phyloP scores from a whole-genome alignment of 1,140 invertebrate genomes.

The Drosophila lowei region DNA sequence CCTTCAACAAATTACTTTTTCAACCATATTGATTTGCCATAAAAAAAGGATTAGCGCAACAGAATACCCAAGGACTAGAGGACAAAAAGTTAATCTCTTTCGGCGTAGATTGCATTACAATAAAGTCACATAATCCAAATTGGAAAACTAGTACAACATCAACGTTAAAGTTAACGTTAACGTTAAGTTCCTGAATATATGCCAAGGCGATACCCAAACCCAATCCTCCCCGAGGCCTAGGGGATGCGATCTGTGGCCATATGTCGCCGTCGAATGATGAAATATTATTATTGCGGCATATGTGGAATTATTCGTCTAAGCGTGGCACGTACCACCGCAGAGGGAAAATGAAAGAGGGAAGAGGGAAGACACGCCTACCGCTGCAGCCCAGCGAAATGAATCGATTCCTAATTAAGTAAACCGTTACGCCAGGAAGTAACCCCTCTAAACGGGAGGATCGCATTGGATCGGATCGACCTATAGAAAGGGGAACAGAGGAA shows the following conservation, averaged over 20 bases:
- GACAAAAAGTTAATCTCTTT: neutral
- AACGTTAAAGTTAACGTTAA: no score
- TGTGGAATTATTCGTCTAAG: constrained; percentile 49
- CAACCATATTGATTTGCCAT: constrained; percentile 1
- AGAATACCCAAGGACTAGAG: no score
- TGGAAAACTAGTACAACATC: no score
- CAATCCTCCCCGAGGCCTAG: neutral
- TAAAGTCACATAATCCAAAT: no score
- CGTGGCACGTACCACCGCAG: constrained; percentile 23
- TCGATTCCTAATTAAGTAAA: constrained; percentile 66
- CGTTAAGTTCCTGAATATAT: no score
- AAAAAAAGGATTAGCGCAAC: neutral
- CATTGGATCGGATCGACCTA: neutral
- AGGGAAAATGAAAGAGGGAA: neutral
- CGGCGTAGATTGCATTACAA: neutral
- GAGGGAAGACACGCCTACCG: constrained; percentile 31
- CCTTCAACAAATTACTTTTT: neutral
- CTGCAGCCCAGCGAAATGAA: constrained; percentile 32
- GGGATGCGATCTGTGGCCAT: constrained; percentile 24
- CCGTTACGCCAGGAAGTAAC: constrained; percentile 40
- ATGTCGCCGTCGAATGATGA: constrained; percentile 39
- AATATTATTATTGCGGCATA: constrained; percentile 54
- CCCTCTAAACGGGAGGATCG: constrained; percentile 3
- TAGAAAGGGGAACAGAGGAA: neutral
- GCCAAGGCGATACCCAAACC: no score